Base-by-base conservation (phyloP, 2,113 vertebrate genomes). In the Dinomys branickii region DNA sequence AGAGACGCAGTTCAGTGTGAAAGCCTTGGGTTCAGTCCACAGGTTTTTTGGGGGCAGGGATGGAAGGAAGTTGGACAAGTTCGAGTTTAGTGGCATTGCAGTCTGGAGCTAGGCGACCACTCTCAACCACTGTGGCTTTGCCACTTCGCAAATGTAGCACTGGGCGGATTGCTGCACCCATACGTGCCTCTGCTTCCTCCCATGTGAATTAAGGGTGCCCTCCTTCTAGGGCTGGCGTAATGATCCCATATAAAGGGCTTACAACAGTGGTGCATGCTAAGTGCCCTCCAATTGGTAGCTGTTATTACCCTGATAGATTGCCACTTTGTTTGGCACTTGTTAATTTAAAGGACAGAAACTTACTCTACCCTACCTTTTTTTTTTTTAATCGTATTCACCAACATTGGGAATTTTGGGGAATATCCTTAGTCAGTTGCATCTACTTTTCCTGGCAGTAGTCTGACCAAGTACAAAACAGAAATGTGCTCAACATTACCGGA, bases 271-370 rank as follows among this genome's bases (percentile, higher is more conserved):
- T 6, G 28, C 9, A 3, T 75, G 52, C 22, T 90, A 35, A 61
- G 3, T 38, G 8, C 50, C 69, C 41, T 26, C 3, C 33, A 38
- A 83, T 71, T 77, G 17, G n/a, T 38, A 54, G 24, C 56, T 85
- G 28, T 47, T 92, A 19, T 52, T 95, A 20, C 56, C 89, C 38
- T 90, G 13, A 83, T 59, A 85, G 80, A 52, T 95, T 59, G 47
- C 19, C 14, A 50, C 75, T 94, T 61, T 61, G 20, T 58, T 85
- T 56, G 44, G 12, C 33, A 95, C 9, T n/a, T 12, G n/a, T 88
- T 71, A 19, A 41, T 90, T 82, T 20, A 86, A 52, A 63, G n/a
- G n/a, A 89, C 22, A 82, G 73, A 71, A 86, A 56, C 82, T 95
- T 16, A 63, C n/a, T 10, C 38, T 87, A 4, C 59, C 2, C 38